Conservation (phyloP, 2,888 invertebrate genomes). For the Hetaerina titia region DNA sequence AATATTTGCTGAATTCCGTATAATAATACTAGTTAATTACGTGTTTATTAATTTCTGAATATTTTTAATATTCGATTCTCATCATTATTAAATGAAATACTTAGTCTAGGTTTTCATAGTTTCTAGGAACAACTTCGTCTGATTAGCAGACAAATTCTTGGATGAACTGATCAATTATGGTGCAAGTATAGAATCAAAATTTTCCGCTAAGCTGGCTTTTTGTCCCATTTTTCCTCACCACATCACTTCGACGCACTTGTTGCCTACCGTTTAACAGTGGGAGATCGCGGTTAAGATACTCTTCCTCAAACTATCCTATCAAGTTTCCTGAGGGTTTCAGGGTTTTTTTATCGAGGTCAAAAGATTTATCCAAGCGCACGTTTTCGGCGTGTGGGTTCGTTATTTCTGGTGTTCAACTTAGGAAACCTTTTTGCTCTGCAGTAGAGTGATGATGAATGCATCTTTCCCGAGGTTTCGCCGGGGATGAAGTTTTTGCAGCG, state of each 20-base stretch:
- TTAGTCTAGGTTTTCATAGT: background rate
- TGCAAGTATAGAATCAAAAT: background rate
- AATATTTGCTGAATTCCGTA: too few relatives aligned
- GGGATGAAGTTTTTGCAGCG: slow-evolving; percentile 21
- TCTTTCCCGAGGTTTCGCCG: background rate
- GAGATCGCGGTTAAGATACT: background rate
- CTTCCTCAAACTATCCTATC: background rate
- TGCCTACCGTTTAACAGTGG: background rate
- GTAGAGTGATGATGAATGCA: slow-evolving; percentile 6
- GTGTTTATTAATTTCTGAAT: too few relatives aligned
- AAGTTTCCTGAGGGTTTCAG: background rate
- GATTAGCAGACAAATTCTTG: background rate
- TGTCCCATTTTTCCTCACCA: background rate
- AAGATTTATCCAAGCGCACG: slow-evolving; percentile 26
- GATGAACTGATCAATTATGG: background rate
- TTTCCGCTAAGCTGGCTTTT: background rate
- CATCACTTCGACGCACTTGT: background rate
- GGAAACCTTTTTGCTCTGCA: background rate
- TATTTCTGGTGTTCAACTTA: slow-evolving; percentile 37
- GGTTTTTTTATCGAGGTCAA: background rate
- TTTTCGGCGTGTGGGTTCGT: slow-evolving; percentile 23
- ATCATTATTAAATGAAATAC: background rate
- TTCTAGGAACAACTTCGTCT: background rate
- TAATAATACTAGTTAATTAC: too few relatives aligned
- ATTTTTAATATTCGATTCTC: too few relatives aligned